phyloP scores from a whole-genome alignment of 2,113 vertebrate genomes.

The Nycticebus coucang region DNA sequence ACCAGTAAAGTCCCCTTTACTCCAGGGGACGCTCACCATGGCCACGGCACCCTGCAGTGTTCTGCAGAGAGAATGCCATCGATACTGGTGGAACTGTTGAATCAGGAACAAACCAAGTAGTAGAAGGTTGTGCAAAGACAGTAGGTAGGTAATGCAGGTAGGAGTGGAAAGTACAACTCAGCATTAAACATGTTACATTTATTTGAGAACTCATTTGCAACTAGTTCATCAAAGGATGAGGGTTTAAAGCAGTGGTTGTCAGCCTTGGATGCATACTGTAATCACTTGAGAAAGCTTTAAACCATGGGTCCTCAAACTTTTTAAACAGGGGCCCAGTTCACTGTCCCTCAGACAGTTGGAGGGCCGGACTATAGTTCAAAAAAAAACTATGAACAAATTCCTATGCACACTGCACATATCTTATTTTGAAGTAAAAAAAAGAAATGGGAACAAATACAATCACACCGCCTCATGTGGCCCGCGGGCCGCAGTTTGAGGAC shows the following conservation, averaged over 20 bases:
- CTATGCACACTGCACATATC: no score
- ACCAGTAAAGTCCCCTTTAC: background rate
- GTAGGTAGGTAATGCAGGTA: background rate
- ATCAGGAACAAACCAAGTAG: background rate
- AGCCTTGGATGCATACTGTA: background rate
- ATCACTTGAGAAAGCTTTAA: background rate
- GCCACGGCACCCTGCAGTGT: background rate
- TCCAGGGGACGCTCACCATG: background rate
- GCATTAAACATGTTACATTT: background rate
- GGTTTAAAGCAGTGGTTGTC: background rate
- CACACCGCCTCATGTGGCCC: no score
- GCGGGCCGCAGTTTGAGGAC: no score
- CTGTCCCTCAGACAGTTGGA: no score
- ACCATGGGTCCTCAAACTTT: background rate
- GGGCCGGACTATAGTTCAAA: no score
- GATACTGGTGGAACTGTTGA: no score
- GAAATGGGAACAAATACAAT: no score
- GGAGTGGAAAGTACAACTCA: background rate
- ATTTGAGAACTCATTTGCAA: background rate
- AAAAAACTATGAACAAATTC: no score
- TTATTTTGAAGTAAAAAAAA: no score
- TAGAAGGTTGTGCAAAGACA: background rate
- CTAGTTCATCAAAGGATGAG: background rate
- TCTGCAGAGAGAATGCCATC: background rate
- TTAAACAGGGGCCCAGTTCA: no score